phyloP scores from a whole-genome alignment of 1,140 invertebrate genomes.

The Drosophila auraria region DNA sequence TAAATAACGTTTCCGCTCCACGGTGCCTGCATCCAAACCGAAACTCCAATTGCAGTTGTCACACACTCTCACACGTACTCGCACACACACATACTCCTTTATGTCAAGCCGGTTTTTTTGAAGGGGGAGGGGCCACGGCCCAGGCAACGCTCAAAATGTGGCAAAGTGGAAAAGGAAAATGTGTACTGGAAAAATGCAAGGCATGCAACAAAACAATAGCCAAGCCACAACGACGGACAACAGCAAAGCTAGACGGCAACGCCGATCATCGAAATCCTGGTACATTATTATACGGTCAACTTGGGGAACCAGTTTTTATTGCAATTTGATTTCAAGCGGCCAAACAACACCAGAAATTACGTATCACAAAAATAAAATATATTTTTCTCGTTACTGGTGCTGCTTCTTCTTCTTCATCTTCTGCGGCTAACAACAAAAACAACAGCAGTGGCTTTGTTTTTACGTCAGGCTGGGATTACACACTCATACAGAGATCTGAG shows the following conservation, averaged over 20 bases:
- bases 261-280: conserved; percentile 66
- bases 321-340: conserved; percentile 70
- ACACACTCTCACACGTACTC: conserved; percentile 22
- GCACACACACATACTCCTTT: conserved; percentile 32
- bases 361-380: conserved; percentile 74
- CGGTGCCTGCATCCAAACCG: conserved; percentile 41
- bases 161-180: conserved; percentile 64
- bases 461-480: conserved; percentile 49
- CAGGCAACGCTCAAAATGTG: conserved; percentile 61
- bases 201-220: conserved; percentile 62
- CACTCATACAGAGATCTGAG: conserved; percentile 29
- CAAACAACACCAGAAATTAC: conserved; percentile 78
- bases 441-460: conserved; percentile 53
- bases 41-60: conserved; percentile 53
- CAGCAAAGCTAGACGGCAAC: conserved; percentile 31
- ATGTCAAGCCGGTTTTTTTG: conserved; percentile 66
- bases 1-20: conserved; percentile 27
- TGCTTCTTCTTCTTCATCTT: conserved; percentile 34
- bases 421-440: conserved; percentile 41
- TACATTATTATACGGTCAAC: conserved; percentile 77
- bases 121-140: conserved; percentile 27
- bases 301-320: conserved; percentile 79
- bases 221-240: conserved; percentile 11
- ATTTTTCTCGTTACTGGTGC: conserved; percentile 32
- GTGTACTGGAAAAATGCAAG: conserved; percentile 60